Conservation (phyloP, 2,888 invertebrate genomes). For the Macrophya annulata region DNA sequence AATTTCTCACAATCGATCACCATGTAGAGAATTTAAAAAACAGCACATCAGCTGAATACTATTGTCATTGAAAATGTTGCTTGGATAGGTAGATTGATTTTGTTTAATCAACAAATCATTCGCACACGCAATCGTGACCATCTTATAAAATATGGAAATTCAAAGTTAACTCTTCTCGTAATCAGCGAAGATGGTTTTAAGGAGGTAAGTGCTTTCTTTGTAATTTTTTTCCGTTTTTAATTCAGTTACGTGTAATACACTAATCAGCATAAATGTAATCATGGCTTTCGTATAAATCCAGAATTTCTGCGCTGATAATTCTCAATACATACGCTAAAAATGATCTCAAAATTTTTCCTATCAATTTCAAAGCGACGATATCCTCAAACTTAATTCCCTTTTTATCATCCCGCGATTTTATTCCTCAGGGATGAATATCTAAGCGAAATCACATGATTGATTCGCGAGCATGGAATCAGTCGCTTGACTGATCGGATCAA, state of each 20-base stretch:
- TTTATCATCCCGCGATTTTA: constrained; percentile 7
- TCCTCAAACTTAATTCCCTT: background rate
- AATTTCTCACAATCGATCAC: background rate
- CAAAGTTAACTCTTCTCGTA: background rate
- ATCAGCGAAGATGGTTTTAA: constrained; percentile 7
- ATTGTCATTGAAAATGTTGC: constrained; percentile 16
- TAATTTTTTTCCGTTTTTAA: background rate
- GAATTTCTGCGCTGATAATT: background rate
- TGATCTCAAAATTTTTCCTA: background rate
- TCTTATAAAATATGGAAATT: constrained; percentile 35
- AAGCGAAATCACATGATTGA: constrained; percentile 26
- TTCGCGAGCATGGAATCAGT: constrained; percentile 30
- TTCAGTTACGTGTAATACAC: background rate
- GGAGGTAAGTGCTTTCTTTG: constrained; percentile 25
- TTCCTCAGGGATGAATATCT: constrained; percentile 43
- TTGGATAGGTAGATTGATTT: background rate
- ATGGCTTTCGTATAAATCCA: background rate
- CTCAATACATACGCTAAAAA: background rate
- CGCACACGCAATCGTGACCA: background rate
- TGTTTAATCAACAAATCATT: constrained; percentile 47
- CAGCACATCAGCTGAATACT: background rate
- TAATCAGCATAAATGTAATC: background rate
- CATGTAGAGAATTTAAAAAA: background rate
- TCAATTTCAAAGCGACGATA: background rate
- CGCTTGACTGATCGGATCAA: constrained; percentile 45